Evolutionary conservation across 2,113 vertebrate species (phyloP).

Genomic region (Prionailurus bengalensis): DNA sequence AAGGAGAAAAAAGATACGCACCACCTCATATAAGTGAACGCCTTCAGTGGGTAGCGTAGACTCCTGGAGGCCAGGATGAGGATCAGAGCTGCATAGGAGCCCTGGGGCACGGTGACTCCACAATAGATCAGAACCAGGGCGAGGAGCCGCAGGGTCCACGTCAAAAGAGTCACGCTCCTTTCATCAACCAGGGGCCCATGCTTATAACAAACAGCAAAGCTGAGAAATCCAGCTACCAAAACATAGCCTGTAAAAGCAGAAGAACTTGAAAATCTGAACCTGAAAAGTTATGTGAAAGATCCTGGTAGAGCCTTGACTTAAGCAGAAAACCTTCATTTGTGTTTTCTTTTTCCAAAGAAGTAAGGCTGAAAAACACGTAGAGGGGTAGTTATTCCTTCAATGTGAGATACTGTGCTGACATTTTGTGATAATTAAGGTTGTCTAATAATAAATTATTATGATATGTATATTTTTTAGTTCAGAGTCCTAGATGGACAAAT

Average conservation of each 20-base stretch:
- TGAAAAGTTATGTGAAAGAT: conserved; percentile 14
- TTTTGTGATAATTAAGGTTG: neutral
- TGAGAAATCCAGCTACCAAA: conserved; percentile 83
- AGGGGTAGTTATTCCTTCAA: neutral
- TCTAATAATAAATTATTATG: neutral
- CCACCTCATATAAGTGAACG: conserved; percentile 82
- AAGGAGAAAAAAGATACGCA: conserved; percentile 67
- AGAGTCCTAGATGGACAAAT: neutral
- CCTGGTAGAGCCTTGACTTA: neutral
- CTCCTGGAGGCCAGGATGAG: conserved; percentile 82
- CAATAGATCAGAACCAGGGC: conserved; percentile 87
- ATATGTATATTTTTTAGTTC: neutral
- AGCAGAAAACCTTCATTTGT: neutral
- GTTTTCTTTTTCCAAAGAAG: neutral
- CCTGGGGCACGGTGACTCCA: conserved; percentile 84
- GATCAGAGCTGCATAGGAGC: conserved; percentile 81
- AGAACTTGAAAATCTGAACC: neutral
- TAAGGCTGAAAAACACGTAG: neutral
- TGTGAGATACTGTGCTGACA: neutral
- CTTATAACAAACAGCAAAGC: conserved; percentile 89
- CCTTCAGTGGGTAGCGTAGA: conserved; percentile 69
- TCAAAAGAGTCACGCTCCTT: conserved; percentile 83
- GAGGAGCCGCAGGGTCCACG: conserved; percentile 82
- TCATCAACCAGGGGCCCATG: conserved; percentile 85
- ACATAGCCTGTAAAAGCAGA: conserved; percentile 87